phyloP scores from a whole-genome alignment of 2,797 vertebrate genomes.

The Liasis olivaceus region DNA sequence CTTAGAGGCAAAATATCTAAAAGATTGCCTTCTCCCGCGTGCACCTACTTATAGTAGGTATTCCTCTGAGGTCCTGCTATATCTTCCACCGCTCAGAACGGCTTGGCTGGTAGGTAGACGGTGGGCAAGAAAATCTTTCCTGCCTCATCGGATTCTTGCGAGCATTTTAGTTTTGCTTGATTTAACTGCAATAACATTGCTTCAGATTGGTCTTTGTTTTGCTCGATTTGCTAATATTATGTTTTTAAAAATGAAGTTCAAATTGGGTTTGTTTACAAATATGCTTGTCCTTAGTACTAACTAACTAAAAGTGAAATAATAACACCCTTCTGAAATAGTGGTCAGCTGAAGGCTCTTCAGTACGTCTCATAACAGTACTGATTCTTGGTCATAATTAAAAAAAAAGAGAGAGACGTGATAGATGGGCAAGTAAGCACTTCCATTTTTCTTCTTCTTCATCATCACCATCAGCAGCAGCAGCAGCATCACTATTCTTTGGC shows the following conservation, averaged over 20 bases:
- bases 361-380: background rate
- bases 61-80: background rate
- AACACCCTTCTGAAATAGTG: background rate
- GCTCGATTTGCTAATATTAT: background rate
- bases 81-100: background rate
- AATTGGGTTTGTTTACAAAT: background rate
- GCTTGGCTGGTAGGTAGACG: background rate
- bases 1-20: background rate
- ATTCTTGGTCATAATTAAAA: background rate
- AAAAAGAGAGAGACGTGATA: background rate
- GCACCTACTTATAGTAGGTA: background rate
- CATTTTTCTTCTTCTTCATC: background rate
- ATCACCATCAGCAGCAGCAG: background rate
- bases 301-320: background rate
- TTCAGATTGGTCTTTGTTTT: background rate
- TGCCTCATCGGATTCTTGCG: background rate
- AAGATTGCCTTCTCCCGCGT: background rate
- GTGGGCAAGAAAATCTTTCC: background rate
- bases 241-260: background rate
- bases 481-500: no score
- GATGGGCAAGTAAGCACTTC: background rate
- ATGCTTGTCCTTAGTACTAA: background rate
- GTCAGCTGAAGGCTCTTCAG: background rate
- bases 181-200: background rate
- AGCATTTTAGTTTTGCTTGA: background rate